phyloP scores from a whole-genome alignment of 2,888 invertebrate species.

The Drosophila dives region DNA sequence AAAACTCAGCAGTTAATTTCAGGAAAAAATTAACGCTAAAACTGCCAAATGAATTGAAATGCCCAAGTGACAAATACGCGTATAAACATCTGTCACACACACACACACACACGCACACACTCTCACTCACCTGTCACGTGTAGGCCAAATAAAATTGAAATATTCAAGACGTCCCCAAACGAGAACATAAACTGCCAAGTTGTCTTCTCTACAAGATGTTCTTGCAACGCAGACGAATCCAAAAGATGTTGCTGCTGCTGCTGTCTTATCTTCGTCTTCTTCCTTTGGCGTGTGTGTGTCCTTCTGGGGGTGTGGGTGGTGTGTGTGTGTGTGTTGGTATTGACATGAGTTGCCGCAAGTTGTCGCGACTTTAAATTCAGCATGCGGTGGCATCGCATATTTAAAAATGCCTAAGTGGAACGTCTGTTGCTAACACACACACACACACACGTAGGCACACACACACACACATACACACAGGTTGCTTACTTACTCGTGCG shows the following conservation, averaged over 20 bases:
- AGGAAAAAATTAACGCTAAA: slow-evolving; percentile 59
- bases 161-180: slow-evolving; percentile 58
- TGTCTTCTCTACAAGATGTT: slow-evolving; percentile 13
- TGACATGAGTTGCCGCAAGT: slow-evolving; percentile 56
- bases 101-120: slow-evolving; percentile 3
- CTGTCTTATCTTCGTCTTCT: background rate
- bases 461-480: background rate
- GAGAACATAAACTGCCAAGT: slow-evolving; percentile 40
- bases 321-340: slow-evolving; percentile 16
- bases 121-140: slow-evolving; percentile 62
- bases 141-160: slow-evolving; percentile 78
- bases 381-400: slow-evolving; percentile 40
- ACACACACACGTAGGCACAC: background rate
- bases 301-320: background rate
- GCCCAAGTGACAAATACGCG: slow-evolving; percentile 68
- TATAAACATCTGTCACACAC: slow-evolving; percentile 48
- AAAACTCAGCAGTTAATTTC: slow-evolving; percentile 33
- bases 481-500: slow-evolving; percentile 58
- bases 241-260: background rate
- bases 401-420: slow-evolving; percentile 68
- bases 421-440: slow-evolving; percentile 50
- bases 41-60: slow-evolving; percentile 73
- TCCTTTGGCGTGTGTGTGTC: background rate
- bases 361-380: slow-evolving; percentile 62
- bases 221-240: slow-evolving; percentile 5